Evolutionary conservation across 2,113 vertebrate genomes (phyloP), one percentile per base, ranked within the genome.

Genomic region (Megaceryle maxima): DNA sequence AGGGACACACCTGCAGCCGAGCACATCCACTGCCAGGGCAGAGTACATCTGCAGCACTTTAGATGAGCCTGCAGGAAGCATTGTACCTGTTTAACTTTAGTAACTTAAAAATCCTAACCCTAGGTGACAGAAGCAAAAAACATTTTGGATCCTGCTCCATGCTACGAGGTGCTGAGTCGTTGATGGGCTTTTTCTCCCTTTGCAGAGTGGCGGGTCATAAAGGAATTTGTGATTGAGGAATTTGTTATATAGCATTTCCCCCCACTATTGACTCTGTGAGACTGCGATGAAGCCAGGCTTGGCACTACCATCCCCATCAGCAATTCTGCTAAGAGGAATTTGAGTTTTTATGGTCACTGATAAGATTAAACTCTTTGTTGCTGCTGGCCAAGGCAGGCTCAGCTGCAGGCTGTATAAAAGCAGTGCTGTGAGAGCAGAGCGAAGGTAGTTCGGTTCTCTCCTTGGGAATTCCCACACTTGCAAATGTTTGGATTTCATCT

Each of bases 341-440:
- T 79, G 84, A 92, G 91, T 59, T 97, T 96, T 97, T 96, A 93
- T 94, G 95, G 91, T 94, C 92, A 87, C 95, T 96, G 96, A 97
- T 97, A 97, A 97, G 96, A 96, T 96, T 96, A 97, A 96, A 96
- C 78, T 89, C 92, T 95, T 93, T 94, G 92, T 87, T 95, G 94
- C 83, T 93, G 96, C 94, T 96, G 94, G 91, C 33, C 0, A 0
- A 91, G 91, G 80, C 95, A 91, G 74, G 62, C 48, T 78, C 33
- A 3, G 83, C 89, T 96, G 69, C 87, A 60, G 83, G 41, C 90
- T 72, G 66, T 85, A 66, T 80, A 85, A 92, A 92, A 73, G 66
- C 74, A 50, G 50, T 87, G 80, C 83, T 94, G 57, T 3, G 24
- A 93, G 91, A 67, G 74, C 67, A 94, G 87, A 70, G 22, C 15